Evolutionary conservation across 2,797 vertebrate genomes (phyloP).

Genomic region (Lacerta bilineata): DNA sequence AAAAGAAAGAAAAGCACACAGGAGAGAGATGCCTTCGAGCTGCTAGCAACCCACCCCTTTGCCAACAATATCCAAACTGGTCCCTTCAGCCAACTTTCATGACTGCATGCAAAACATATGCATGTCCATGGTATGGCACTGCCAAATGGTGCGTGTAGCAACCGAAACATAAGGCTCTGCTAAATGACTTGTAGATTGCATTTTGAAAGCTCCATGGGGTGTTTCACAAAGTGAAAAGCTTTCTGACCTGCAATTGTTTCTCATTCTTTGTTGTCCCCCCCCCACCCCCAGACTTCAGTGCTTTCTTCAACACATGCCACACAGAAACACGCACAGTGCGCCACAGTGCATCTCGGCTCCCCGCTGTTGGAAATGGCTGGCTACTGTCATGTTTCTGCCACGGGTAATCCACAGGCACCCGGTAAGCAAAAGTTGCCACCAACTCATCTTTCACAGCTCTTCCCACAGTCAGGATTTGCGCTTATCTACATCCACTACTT

Average conservation of each 20-base stretch:
- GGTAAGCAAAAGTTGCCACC: not conserved
- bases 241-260: slow-evolving; percentile 53
- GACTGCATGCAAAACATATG: slow-evolving; percentile 17
- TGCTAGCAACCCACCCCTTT: slow-evolving; percentile 23
- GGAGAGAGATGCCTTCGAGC: slow-evolving; percentile 20
- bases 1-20: slow-evolving; percentile 27
- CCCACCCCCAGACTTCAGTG: not conserved
- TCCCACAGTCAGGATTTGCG: not conserved
- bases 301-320: not conserved
- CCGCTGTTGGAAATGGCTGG: not conserved
- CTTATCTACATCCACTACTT: no score
- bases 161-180: slow-evolving; percentile 11
- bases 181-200: slow-evolving; percentile 2
- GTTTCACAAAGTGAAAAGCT: slow-evolving; percentile 11
- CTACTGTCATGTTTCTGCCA: not conserved
- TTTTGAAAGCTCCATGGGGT: not conserved
- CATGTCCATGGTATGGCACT: slow-evolving; percentile 1
- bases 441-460: not conserved
- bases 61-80: not conserved
- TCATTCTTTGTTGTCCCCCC: slow-evolving; percentile 35
- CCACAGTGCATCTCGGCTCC: slow-evolving; percentile 5
- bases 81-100: slow-evolving; percentile 37
- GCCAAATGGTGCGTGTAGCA: not conserved
- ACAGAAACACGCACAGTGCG: not conserved
- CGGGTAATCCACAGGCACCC: not conserved